Evolutionary conservation across 2,797 vertebrate species (phyloP).

Genomic region (Myotis findleyi): DNA sequence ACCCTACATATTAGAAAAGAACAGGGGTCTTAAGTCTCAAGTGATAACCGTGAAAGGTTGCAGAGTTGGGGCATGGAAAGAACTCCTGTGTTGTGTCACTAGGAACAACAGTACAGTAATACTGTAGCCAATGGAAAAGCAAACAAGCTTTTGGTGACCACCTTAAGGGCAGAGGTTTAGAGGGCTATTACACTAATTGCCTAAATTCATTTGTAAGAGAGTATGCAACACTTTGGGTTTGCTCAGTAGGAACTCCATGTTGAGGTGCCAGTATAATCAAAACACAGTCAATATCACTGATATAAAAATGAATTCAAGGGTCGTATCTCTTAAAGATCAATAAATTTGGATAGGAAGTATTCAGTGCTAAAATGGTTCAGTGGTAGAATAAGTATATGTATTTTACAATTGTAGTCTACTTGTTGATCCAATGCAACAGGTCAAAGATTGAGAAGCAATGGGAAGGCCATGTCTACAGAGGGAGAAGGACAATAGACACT

Average conservation of each 20-base stretch:
- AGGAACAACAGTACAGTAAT: neutral
- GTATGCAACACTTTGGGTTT: neutral
- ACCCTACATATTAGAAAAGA: neutral
- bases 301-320: neutral
- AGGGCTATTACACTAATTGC: neutral
- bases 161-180: neutral
- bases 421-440: neutral
- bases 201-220: neutral
- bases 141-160: neutral
- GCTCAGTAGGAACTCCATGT: neutral
- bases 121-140: neutral
- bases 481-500: neutral
- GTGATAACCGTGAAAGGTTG: neutral
- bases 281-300: neutral
- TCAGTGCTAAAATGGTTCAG: neutral
- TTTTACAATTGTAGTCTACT: neutral
- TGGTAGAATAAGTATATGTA: neutral
- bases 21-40: neutral
- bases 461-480: neutral
- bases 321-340: neutral
- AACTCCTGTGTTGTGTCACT: neutral
- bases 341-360: conserved; percentile 13
- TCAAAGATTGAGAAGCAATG: neutral
- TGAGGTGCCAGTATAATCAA: neutral
- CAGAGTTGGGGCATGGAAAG: neutral